Evolutionary conservation across 2,113 vertebrate species (phyloP).

Genomic region (Cyprinodon brontotheroides): DNA sequence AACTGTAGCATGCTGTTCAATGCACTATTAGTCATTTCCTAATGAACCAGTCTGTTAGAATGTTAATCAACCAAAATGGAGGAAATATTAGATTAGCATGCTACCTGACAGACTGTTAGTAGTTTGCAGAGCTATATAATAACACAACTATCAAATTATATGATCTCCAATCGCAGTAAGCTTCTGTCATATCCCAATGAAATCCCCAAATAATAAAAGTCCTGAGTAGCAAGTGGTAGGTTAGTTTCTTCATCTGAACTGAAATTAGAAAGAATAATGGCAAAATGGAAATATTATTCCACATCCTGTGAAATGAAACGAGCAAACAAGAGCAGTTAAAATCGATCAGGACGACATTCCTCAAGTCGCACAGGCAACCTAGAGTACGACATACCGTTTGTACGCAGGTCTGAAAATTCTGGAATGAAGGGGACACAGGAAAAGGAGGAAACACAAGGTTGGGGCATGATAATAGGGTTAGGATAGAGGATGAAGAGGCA

Average conservation of each 20-base stretch:
- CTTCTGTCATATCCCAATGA: not conserved
- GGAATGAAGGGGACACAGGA: slow-evolving; percentile 51
- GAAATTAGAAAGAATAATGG: slow-evolving; percentile 9
- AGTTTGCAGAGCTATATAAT: slow-evolving; percentile 30
- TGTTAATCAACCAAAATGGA: slow-evolving; percentile 25
- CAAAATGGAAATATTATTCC: slow-evolving; percentile 11
- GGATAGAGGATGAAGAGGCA: slow-evolving; percentile 38
- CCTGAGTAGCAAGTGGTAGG: slow-evolving; percentile 17
- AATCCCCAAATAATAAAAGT: not conserved
- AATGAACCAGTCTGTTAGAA: slow-evolving; percentile 54
- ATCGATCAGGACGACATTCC: slow-evolving; percentile 53
- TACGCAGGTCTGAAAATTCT: slow-evolving; percentile 73
- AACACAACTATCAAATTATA: slow-evolving; percentile 13
- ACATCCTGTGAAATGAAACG: slow-evolving; percentile 50
- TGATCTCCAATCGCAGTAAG: slow-evolving; percentile 3
- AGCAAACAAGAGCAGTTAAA: slow-evolving; percentile 56
- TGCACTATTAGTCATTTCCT: slow-evolving; percentile 55
- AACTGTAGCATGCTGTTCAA: slow-evolving; percentile 45
- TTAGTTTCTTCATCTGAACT: slow-evolving; percentile 55
- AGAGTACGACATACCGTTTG: slow-evolving; percentile 71
- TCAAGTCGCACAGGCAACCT: slow-evolving; percentile 48
- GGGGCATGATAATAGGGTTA: slow-evolving; percentile 49
- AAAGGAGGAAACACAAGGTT: slow-evolving; percentile 50
- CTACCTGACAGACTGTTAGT: slow-evolving; percentile 59
- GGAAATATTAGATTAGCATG: slow-evolving; percentile 50